A percentile compares a stretch with the other conserved stretches of the same genome.
Conservation (phyloP, 2,888 invertebrate genomes). For the Emmelina monodactyla region DNA sequence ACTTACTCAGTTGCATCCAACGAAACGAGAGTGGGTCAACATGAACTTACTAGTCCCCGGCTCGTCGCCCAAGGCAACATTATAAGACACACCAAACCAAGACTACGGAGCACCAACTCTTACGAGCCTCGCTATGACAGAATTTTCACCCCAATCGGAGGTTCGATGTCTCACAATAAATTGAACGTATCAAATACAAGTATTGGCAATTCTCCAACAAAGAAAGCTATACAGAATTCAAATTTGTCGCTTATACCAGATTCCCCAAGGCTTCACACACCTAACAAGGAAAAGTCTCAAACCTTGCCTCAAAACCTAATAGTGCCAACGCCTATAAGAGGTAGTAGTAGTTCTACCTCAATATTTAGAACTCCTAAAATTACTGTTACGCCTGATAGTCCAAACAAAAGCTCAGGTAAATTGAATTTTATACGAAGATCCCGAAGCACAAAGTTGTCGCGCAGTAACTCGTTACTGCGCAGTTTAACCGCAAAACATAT, state of each 20-base stretch:
- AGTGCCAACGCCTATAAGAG: conserved; percentile 50
- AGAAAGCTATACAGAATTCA: conserved; percentile 22
- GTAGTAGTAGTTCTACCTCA: conserved; percentile 52
- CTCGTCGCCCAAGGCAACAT: conserved; percentile 42
- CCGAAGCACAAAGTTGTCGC: conserved; percentile 75
- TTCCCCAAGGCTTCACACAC: conserved; percentile 49
- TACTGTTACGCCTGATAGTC: conserved; percentile 55
- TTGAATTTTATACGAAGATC: conserved; percentile 74
- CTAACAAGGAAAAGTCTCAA: conserved; percentile 65
- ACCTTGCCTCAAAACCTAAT: conserved; percentile 68
- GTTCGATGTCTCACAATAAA: conserved; percentile 45
- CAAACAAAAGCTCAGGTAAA: conserved; percentile 62
- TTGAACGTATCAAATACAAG: conserved; percentile 43
- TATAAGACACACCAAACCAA: conserved; percentile 38
- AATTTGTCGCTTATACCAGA: conserved; percentile 56
- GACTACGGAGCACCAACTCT: conserved; percentile 49
- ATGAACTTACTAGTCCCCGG: conserved; percentile 46
- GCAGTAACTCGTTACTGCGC: conserved; percentile 70
- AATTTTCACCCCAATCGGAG: conserved; percentile 47
- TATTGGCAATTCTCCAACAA: conserved; percentile 25
- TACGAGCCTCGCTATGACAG: conserved; percentile 56
- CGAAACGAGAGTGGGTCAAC: conserved; percentile 44
- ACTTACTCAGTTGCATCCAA: conserved; percentile 51
- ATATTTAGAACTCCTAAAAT: conserved; percentile 52
- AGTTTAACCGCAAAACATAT: conserved; percentile 62